These are phyloP conservation scores for Pollenia griseotomentosa DNA, from an alignment of 2,888 invertebrate species.

Conservation along the genomic window DNA sequence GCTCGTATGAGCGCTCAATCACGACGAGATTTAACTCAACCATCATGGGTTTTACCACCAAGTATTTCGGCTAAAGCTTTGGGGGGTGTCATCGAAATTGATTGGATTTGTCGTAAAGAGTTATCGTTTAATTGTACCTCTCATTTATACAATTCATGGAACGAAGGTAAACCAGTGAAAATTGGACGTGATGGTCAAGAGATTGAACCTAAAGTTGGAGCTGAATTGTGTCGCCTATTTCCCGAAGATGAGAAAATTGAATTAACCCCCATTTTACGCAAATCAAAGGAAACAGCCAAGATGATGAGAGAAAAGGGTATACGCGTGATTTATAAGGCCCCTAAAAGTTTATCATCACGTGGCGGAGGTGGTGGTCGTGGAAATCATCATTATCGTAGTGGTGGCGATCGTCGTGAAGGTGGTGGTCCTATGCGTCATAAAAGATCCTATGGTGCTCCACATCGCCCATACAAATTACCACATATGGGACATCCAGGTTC, in stretches of 20 bases:
- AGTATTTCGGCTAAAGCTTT: conserved; percentile 96
- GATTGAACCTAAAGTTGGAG: conserved; percentile 97
- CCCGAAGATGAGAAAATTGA: conserved; percentile 96
- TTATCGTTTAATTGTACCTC: conserved; percentile 95
- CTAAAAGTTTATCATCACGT: conserved; percentile 84
- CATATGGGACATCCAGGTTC: conserved; percentile 77
- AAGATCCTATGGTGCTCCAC: conserved; percentile 86
- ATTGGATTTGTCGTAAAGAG: conserved; percentile 98
- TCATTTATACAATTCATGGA: conserved; percentile 98
- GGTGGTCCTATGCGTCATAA: conserved; percentile 84
- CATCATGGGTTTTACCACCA: conserved; percentile 97
- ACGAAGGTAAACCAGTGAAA: conserved; percentile 99
- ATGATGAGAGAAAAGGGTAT: conserved; percentile 85
- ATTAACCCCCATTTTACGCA: conserved; percentile 93
- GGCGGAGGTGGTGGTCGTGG: conserved; percentile 83
- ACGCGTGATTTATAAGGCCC: conserved; percentile 84
- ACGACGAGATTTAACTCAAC: conserved; percentile 93
- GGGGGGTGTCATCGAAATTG: conserved; percentile 97
- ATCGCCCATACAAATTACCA: conserved; percentile 86
- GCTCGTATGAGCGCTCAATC: conserved; percentile 95
- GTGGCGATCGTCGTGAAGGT: conserved; percentile 84
- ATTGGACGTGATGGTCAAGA: conserved; percentile 99
- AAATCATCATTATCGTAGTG: conserved; percentile 84
- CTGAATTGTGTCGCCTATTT: conserved; percentile 95
- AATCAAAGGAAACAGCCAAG: conserved; percentile 93